These are phyloP conservation scores for Pantherophis guttatus DNA, from an alignment of 2,113 vertebrate genomes.

Conservation along the genomic window DNA sequence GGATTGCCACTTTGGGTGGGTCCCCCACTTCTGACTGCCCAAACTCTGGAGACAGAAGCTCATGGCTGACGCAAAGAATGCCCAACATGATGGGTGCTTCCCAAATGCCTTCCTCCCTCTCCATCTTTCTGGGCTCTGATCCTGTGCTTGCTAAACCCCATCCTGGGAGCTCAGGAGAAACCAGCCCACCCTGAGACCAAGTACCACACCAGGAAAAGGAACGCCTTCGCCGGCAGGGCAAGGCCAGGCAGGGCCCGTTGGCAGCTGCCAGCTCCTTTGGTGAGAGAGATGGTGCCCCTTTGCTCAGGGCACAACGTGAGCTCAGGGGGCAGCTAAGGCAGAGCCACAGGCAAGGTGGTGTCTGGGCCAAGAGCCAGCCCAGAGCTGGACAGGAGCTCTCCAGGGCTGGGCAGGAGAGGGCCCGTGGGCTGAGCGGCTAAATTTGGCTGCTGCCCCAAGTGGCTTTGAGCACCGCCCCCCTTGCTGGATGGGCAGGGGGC, in stretches of 20 bases:
- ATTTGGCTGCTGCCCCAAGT: not conserved
- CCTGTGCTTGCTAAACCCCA: not conserved
- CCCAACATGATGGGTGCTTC: not conserved
- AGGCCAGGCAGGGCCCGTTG: not conserved
- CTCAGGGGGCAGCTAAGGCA: slow-evolving; percentile 33
- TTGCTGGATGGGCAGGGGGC: not conserved
- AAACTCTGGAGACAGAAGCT: not conserved
- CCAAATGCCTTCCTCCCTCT: not conserved
- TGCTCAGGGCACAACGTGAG: too few relatives aligned
- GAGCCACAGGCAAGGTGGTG: slow-evolving; percentile 35
- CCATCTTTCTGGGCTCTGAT: not conserved
- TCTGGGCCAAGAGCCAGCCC: not conserved
- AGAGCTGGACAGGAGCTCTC: slow-evolving; percentile 19
- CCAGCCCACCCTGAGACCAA: not conserved
- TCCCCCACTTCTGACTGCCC: not conserved
- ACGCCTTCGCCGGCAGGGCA: not conserved
- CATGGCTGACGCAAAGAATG: not conserved
- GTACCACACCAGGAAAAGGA: not conserved
- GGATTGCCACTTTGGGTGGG: not conserved
- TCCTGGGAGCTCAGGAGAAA: not conserved
- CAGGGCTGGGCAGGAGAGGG: slow-evolving; percentile 47
- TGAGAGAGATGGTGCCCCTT: not conserved
- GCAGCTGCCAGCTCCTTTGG: not conserved
- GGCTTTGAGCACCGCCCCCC: not conserved
- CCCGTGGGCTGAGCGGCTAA: not conserved